Evolutionary conservation across 2,888 invertebrate species (phyloP).

Genomic region (Plebejus argus): DNA sequence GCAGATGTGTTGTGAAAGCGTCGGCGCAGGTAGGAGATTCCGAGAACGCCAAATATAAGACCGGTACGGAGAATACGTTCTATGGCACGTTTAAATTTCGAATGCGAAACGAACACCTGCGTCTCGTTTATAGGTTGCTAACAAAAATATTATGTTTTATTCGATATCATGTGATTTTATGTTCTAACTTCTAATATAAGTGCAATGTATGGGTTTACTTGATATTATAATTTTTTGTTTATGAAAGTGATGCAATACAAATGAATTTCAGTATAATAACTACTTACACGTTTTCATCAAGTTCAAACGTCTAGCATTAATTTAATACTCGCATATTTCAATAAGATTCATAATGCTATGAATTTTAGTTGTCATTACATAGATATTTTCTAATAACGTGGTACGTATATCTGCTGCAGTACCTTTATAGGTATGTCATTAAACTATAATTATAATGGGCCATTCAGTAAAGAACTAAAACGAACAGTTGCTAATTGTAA

Average conservation of each 20-base stretch:
- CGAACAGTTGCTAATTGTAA: slow-evolving; percentile 34
- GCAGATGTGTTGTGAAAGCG: slow-evolving; percentile 69
- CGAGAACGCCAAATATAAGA: slow-evolving; percentile 78
- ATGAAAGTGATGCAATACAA: no score
- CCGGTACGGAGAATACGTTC: slow-evolving; percentile 70
- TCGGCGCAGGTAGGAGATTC: slow-evolving; percentile 73
- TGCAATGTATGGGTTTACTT: neutral
- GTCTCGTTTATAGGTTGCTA: slow-evolving; percentile 32
- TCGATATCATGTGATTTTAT: neutral
- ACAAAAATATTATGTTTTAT: neutral
- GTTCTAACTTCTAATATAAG: neutral
- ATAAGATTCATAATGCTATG: no score
- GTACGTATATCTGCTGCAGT: no score
- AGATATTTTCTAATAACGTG: no score
- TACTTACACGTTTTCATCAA: no score
- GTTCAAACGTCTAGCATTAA: no score
- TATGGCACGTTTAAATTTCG: slow-evolving; percentile 59
- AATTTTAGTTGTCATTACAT: no score
- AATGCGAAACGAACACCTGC: slow-evolving; percentile 67
- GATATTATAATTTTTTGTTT: no score
- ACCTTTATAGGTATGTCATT: no score
- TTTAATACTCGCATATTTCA: no score
- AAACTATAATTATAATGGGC: no score
- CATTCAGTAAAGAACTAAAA: neutral
- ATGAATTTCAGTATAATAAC: no score